Conservation (phyloP, 2,113 vertebrate genomes). For the Sinocyclocheilus grahami region DNA sequence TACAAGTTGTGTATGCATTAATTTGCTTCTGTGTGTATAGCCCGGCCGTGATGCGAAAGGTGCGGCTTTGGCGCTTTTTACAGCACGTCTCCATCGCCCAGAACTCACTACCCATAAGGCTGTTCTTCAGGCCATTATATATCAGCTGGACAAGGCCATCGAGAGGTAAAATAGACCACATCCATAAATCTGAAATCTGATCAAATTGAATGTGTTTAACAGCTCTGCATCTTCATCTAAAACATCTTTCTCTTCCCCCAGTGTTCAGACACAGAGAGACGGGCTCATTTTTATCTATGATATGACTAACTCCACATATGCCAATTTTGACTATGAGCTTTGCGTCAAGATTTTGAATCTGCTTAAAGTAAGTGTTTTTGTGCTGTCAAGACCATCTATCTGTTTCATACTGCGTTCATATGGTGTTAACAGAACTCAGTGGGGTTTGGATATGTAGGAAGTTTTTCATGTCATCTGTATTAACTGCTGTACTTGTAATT, state of each 20-base stretch:
- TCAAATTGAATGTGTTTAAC: not conserved
- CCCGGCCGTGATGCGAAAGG: conserved; percentile 80
- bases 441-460: not conserved
- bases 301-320: conserved; percentile 81
- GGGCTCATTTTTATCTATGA: conserved; percentile 83
- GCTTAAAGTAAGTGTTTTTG: conserved; percentile 72
- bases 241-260: conserved; percentile 50
- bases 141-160: conserved; percentile 83
- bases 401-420: not conserved
- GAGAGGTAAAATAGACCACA: conserved; percentile 67
- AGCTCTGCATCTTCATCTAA: conserved; percentile 28
- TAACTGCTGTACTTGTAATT: not conserved
- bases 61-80: conserved; percentile 79
- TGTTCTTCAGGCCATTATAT: conserved; percentile 81
- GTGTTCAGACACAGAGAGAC: conserved; percentile 78
- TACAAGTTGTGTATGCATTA: not conserved
- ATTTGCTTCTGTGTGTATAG: conserved; percentile 60
- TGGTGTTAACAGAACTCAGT: not conserved
- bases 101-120: conserved; percentile 78
- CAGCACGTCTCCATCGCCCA: conserved; percentile 76
- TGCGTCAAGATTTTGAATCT: conserved; percentile 82
- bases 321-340: conserved; percentile 82
- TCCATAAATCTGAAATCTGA: not conserved
- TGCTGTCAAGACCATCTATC: not conserved
- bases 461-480: not conserved